Base-by-base conservation (phyloP, 2,113 vertebrate genomes). In the Phaethornis superciliosus region DNA sequence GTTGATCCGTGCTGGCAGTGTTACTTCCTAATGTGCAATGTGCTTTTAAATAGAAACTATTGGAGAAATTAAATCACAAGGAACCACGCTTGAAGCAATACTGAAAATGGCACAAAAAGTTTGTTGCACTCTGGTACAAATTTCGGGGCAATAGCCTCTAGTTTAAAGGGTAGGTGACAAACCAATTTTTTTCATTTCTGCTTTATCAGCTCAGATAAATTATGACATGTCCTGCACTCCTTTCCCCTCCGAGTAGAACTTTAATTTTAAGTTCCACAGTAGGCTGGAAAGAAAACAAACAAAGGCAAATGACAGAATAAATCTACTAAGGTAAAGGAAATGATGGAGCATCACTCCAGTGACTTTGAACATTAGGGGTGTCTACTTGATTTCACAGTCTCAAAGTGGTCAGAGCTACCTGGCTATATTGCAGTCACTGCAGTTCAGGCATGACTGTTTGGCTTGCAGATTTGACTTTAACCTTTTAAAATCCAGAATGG, bases 61-160 rank as follows among this genome's bases (percentile, higher is more conserved):
- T 70, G 51, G 54, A 85, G 55, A 82, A 92, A 89, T 82, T 87
- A 91, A 80, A 67, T n/a, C 74, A 79, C 0, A 5, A 89, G 71
- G 59, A 88, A 46, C 42, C 71, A 89, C 72, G 51, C 85, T 94
- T 85, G 67, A 94, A 92, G 67, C 37, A 76, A 62, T 54, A 26
- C 28, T 58, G 32, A 24, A 85, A 95, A 80, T 35, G 37, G 17
- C 68, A 59, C 7, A 40, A 35, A 58, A 64, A 10, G 46, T 27
- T 89, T 55, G 30, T 92, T n/a, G 14, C 58, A 79, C 23, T 51
- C 17, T 1, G 16, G 37, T 44, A 27, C 30, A 62, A 3, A 15
- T 91, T 88, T 74, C 78, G 76, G 67, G 79, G 51, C 17, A 63
- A 80, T 49, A 28, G 3, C 30, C 14, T 77, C 63, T 30, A 9